phyloP scores from a whole-genome alignment of 2,797 vertebrate genomes.

The Paratrypauchen microcephalus region DNA sequence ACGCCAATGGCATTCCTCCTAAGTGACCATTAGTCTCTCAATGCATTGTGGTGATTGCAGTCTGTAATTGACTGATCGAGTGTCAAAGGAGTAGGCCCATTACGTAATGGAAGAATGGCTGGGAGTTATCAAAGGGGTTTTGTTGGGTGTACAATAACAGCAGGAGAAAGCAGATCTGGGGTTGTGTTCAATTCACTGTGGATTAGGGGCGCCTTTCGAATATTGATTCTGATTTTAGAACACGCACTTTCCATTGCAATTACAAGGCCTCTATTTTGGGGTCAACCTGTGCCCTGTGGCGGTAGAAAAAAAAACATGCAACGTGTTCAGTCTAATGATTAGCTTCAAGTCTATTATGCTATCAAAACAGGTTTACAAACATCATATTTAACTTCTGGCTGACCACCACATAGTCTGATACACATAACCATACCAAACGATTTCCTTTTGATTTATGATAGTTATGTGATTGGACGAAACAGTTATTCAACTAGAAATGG shows the following conservation, averaged over 20 bases:
- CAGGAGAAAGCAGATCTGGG: slow-evolving; percentile 47
- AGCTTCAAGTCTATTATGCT: neutral
- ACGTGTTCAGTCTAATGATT: neutral
- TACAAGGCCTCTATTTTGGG: neutral
- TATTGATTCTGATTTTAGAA: slow-evolving; percentile 24
- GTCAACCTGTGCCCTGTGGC: neutral
- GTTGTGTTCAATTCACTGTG: slow-evolving; percentile 28
- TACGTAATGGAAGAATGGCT: slow-evolving; percentile 74
- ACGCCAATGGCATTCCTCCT: slow-evolving; percentile 70
- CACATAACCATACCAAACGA: neutral
- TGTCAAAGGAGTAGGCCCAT: slow-evolving; percentile 71
- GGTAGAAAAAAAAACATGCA: neutral
- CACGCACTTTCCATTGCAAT: neutral
- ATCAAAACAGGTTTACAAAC: neutral
- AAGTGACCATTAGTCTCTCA: slow-evolving; percentile 74
- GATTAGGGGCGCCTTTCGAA: slow-evolving; percentile 41
- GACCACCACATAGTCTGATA: neutral
- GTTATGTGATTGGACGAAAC: neutral
- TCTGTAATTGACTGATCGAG: slow-evolving; percentile 76
- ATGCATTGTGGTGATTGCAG: slow-evolving; percentile 74
- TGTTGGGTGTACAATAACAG: slow-evolving; percentile 63
- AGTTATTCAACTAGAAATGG: neutral
- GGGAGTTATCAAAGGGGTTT: slow-evolving; percentile 73
- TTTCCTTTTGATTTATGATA: neutral
- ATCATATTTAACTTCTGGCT: neutral